Conservation (phyloP, 2,888 invertebrate genomes). For the Nasonia oneida region DNA sequence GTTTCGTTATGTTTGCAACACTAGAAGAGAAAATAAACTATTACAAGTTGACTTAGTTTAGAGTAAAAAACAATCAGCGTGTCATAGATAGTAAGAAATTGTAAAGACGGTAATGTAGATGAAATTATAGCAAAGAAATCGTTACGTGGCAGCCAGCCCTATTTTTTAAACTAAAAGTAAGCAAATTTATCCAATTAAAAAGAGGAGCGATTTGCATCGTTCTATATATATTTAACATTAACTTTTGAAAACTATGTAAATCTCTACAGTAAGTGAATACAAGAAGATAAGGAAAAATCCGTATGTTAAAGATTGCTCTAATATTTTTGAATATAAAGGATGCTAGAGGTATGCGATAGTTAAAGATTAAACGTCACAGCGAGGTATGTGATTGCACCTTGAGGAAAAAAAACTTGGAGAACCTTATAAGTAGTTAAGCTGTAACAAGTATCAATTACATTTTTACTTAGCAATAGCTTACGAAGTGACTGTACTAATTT, state of each 20-base stretch:
- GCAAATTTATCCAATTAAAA: constrained; percentile 28
- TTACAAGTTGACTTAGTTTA: constrained; percentile 52
- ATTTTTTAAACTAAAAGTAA: constrained; percentile 56
- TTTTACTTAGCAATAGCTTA: constrained; percentile 61
- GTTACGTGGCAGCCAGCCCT: constrained; percentile 54
- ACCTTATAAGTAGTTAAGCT: constrained; percentile 48
- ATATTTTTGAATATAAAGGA: constrained; percentile 42
- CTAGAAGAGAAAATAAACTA: constrained; percentile 25
- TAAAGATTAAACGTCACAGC: constrained; percentile 44
- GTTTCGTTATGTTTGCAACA: constrained; percentile 42
- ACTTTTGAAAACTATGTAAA: constrained; percentile 32
- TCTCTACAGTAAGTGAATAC: neutral
- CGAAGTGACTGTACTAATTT: constrained; percentile 53
- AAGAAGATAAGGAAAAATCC: constrained; percentile 19
- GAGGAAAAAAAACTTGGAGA: constrained; percentile 25
- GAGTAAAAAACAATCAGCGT: constrained; percentile 52
- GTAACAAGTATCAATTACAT: constrained; percentile 57
- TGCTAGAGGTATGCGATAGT: constrained; percentile 32
- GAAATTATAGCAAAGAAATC: constrained; percentile 35
- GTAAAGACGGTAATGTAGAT: constrained; percentile 20
- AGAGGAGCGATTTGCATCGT: neutral
- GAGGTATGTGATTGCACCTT: constrained; percentile 36
- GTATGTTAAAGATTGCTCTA: constrained; percentile 8
- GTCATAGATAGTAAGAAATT: constrained; percentile 51
- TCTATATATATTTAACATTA: constrained; percentile 4